Base-by-base conservation (phyloP, 2,113 vertebrate genomes). In the Oenanthe melanoleuca region DNA sequence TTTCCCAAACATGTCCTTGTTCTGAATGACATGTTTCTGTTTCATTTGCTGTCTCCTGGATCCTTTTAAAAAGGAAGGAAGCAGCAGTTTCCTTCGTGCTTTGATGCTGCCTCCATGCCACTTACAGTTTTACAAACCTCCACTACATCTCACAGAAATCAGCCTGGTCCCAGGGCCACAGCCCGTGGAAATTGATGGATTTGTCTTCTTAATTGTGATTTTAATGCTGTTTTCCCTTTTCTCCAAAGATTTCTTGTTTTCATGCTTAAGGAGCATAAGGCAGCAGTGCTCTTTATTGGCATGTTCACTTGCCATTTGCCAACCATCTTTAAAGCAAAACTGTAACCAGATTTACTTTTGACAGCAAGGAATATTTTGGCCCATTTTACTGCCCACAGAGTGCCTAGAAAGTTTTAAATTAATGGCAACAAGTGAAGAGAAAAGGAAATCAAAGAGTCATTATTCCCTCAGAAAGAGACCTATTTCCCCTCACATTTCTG, bases 371-470 rank as follows among this genome's bases (percentile, higher is more conserved):
- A 52, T 93, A 95, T 95, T 89, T 96, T 92, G 66, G 60, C 49
- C 96, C 69, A 73, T 95, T 90, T 94, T 96, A 86, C 66, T 95
- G 95, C 80, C 75, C 93, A 29, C 65, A 90, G 93, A 96, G 96
- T 60, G 55, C 80, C 86, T 94, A 78, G 69, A 81, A 97, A 96
- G 61, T 96, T 97, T 97, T 86, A 96, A 92, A 97, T 95, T 95
- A 97, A 95, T 95, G 93, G 75, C 22, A 40, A 89, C 17, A 42
- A 96, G 96, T 96, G 86, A 94, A 95, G 86, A 94, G 83, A 91
- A 94, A 97, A 93, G 38, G 57, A 96, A 96, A 95, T 97, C 93
- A 95, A 88, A 94, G 92, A 94, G 65, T 67, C 61, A 77, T 92
- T 96, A 93, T 93, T 97, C 63, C 82, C 34, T 80, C 52, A 92